phyloP scores from a whole-genome alignment of 2,113 vertebrate genomes.

The Protobothrops flavoviridis region DNA sequence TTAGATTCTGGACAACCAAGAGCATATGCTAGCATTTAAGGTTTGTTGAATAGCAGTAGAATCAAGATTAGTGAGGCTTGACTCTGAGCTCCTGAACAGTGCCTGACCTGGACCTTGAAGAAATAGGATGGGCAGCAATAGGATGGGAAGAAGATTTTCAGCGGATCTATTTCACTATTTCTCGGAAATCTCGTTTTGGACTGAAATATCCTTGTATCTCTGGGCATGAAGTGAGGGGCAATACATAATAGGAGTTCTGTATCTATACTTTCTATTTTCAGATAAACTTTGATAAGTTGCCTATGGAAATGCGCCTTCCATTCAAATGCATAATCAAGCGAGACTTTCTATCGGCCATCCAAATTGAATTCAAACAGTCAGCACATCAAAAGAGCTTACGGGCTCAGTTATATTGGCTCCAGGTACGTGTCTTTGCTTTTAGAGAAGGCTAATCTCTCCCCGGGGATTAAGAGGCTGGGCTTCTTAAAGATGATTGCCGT shows the following conservation, averaged over 20 bases:
- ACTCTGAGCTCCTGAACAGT: background rate
- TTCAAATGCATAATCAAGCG: conserved; percentile 80
- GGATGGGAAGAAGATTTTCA: background rate
- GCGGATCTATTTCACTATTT: background rate
- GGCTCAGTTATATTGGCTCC: conserved; percentile 91
- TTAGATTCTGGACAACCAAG: background rate
- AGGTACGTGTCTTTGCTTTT: conserved; percentile 73
- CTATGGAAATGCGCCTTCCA: conserved; percentile 89
- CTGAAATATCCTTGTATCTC: background rate
- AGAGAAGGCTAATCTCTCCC: background rate
- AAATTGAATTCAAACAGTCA: conserved; percentile 91
- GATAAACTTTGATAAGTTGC: conserved; percentile 83
- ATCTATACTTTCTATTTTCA: conserved; percentile 31
- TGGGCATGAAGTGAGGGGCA: background rate
- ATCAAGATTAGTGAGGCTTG: background rate
- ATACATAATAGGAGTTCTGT: background rate
- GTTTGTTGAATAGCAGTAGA: background rate
- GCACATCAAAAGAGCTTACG: conserved; percentile 89
- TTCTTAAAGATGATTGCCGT: background rate
- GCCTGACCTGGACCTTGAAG: background rate
- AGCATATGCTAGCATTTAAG: background rate
- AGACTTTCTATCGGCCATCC: conserved; percentile 91
- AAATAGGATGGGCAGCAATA: no score
- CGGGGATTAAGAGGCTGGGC: background rate
- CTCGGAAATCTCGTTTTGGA: background rate